Evolutionary conservation across 1,140 invertebrate species (phyloP), one percentile per base, ranked within the genome.

Genomic region (Pogonognathellus flavescens): DNA sequence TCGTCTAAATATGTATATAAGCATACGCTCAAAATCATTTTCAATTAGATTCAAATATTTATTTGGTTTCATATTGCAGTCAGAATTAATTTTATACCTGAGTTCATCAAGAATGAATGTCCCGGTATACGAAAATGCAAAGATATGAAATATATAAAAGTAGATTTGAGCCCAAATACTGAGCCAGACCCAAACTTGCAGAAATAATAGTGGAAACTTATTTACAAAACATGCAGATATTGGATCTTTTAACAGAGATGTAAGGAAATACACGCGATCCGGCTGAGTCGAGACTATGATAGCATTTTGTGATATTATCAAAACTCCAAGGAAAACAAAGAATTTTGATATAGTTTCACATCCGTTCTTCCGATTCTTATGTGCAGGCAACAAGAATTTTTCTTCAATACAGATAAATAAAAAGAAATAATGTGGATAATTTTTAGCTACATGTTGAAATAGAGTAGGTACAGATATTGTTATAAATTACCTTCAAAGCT

Each of bases 171-270:
- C 70, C 83, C 83, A 84, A 1, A 55, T 25, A 13, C n/a, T 57
- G 5, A 57, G 18, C 83, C 83, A 84, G 5, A 84, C 25, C 20
- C 53, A 66, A 1, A 76, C 20, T 50, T 84, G 83, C 11, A 80
- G 10, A 16, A 72, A 16, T 8, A 57, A 1, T 1, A 84, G n/a
- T 41, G 72, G 66, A 0, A 84, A 55, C 25, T 80, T 80, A 5
- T 10, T 2, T 1, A 52, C 1, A 10, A 22, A 18, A 20, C 1
- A 8, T 0, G 20, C 0, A 1, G 10, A 1, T 6, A 5, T 10
- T 0, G 66, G 66, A 6, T 76, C 57, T 57, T 76, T 49, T 52
- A 84, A 20, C 2, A 84, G 66, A 10, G 5, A 80, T 6, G 83
- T 84, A 1, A 84, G 49, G n/a, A 76, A 55, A 18, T 66, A 80